Conservation (phyloP, 1,140 invertebrate genomes). For the Drosophila cardini region DNA sequence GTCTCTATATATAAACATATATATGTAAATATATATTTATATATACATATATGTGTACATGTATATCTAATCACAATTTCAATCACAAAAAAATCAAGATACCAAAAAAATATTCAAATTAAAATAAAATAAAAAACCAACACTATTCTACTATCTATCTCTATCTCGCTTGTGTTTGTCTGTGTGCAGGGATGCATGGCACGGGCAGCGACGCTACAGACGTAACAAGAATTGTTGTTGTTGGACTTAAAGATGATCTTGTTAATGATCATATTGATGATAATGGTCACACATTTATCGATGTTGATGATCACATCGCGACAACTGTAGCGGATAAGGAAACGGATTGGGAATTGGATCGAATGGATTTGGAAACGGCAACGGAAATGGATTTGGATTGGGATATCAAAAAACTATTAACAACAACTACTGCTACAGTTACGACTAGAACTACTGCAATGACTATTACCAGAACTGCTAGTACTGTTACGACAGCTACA, state of each 20-base stretch:
- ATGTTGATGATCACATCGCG: constrained; percentile 39
- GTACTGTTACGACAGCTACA: constrained; percentile 49
- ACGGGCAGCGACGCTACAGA: constrained; percentile 53
- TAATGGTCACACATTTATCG: neutral
- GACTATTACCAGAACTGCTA: constrained; percentile 45
- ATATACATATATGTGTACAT: constrained; percentile 27
- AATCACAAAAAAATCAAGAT: constrained; percentile 35
- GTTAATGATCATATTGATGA: constrained; percentile 31
- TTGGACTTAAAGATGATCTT: constrained; percentile 39
- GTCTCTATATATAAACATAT: constrained; percentile 41
- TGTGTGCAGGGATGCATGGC: constrained; percentile 84
- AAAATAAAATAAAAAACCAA: constrained; percentile 60
- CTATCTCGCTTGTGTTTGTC: constrained; percentile 85
- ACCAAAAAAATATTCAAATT: no score
- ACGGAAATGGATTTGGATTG: constrained; percentile 9
- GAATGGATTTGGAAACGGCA: constrained; percentile 1
- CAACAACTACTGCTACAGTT: constrained; percentile 41
- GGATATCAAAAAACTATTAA: constrained; percentile 11
- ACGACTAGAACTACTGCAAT: constrained; percentile 46
- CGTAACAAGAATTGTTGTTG: constrained; percentile 52
- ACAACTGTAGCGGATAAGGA: constrained; percentile 26
- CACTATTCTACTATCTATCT: constrained; percentile 83
- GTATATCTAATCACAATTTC: constrained; percentile 35
- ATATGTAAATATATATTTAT: constrained; percentile 31
- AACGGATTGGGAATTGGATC: constrained; percentile 19